Percentiles rank a stretch among this genome's conserved stretches.
These are phyloP conservation scores for Athetis lepigone DNA, from an alignment of 2,888 invertebrate species.

Conservation along the genomic window DNA sequence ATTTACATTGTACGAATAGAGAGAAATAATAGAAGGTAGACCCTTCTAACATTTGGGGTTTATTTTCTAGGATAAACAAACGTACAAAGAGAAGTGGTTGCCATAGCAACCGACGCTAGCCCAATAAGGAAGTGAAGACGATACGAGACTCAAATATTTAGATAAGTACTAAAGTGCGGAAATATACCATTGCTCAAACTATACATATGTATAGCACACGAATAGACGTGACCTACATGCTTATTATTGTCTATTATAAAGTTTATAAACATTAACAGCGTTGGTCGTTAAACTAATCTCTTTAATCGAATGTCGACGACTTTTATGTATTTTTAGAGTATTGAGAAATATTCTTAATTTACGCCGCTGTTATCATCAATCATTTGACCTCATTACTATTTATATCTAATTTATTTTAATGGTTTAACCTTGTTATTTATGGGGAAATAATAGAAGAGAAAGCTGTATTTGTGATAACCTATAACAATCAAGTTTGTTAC, in stretches of 20 bases:
- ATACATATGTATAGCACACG: slow-evolving; percentile 31
- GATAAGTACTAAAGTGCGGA: slow-evolving; percentile 21
- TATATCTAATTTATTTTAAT: slow-evolving; percentile 14
- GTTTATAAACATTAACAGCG: slow-evolving; percentile 30
- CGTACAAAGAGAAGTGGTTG: not conserved
- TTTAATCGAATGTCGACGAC: slow-evolving; percentile 16
- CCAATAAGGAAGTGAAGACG: slow-evolving; percentile 22
- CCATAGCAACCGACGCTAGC: slow-evolving; percentile 11
- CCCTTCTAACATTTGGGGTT: not conserved
- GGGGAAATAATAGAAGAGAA: slow-evolving; percentile 17
- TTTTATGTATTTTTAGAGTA: slow-evolving; percentile 29
- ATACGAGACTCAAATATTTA: slow-evolving; percentile 32
- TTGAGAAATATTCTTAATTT: slow-evolving; percentile 33
- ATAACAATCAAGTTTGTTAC: not conserved
- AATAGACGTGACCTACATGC: slow-evolving; percentile 40
- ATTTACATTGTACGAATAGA: not conserved
- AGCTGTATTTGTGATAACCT: slow-evolving; percentile 10
- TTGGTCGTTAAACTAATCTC: slow-evolving; percentile 37
- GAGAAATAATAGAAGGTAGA: not conserved
- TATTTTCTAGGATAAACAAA: not conserved
- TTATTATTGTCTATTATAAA: slow-evolving; percentile 39
- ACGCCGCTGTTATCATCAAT: slow-evolving; percentile 18
- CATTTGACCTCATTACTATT: slow-evolving; percentile 31
- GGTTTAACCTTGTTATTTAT: slow-evolving; percentile 15
- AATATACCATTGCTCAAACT: slow-evolving; percentile 22